These are phyloP conservation scores for Saimiri boliviensis DNA, from an alignment of 2,113 vertebrate species.

Conservation along the genomic window DNA sequence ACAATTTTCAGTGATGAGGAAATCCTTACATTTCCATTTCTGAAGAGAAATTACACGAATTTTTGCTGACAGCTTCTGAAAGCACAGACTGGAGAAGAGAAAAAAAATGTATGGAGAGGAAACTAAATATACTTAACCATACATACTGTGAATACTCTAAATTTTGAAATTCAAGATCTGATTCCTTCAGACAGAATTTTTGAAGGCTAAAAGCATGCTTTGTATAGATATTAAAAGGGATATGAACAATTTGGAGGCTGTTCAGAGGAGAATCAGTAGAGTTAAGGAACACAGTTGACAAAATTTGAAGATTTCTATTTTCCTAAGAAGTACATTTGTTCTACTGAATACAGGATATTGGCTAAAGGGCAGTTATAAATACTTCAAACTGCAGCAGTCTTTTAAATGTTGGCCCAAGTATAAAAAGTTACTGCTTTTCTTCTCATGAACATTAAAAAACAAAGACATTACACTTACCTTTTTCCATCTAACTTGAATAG, in stretches of 20 bases:
- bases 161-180: background rate
- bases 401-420: background rate
- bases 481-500: background rate
- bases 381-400: background rate
- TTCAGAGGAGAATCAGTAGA: background rate
- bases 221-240: background rate
- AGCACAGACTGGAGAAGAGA: background rate
- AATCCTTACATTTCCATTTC: background rate
- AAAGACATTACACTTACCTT: background rate
- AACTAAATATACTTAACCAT: conserved; percentile 3
- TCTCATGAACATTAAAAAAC: background rate
- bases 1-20: background rate
- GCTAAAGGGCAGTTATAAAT: background rate
- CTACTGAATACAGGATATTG: background rate
- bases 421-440: background rate
- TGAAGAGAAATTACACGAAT: background rate
- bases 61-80: conserved; percentile 7
- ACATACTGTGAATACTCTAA: background rate
- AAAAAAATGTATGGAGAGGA: background rate
- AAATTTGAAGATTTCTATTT: background rate
- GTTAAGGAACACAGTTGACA: background rate
- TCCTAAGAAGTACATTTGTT: background rate
- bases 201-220: conserved; percentile 3
- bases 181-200: conserved; percentile 6
- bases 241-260: background rate